Evolutionary conservation across 2,888 invertebrate species (phyloP).

Genomic region (Drosophila dives): DNA sequence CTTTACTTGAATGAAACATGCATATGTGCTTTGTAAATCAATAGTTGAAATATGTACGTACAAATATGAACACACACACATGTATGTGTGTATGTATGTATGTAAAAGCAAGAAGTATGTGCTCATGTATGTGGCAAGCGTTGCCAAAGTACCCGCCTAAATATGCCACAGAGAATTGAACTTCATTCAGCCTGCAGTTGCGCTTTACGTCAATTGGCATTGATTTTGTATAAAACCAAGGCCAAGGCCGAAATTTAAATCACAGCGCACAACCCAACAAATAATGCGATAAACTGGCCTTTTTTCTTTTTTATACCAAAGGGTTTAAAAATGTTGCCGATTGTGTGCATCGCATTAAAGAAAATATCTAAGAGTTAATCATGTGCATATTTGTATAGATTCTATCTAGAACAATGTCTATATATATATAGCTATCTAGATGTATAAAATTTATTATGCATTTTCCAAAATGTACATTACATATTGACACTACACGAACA

Average conservation of each 20-base stretch:
- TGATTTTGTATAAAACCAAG: conserved; percentile 37
- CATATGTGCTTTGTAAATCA: background rate
- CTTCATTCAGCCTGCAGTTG: conserved; percentile 10
- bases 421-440: background rate
- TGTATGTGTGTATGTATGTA: background rate
- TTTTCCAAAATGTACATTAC: background rate
- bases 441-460: background rate
- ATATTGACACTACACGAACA: background rate
- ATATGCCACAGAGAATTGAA: conserved; percentile 29
- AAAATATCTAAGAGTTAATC: background rate
- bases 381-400: background rate
- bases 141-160: background rate
- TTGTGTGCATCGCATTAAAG: background rate
- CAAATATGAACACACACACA: background rate
- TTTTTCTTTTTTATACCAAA: background rate
- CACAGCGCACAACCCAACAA: background rate
- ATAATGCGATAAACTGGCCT: conserved; percentile 24
- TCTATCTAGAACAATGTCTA: background rate
- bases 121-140: background rate
- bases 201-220: conserved; percentile 24
- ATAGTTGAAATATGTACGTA: background rate
- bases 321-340: background rate
- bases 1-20: background rate
- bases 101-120: background rate
- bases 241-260: conserved; percentile 16